phyloP scores from a whole-genome alignment of 2,113 vertebrate genomes.

The Oostethus manadensis region DNA sequence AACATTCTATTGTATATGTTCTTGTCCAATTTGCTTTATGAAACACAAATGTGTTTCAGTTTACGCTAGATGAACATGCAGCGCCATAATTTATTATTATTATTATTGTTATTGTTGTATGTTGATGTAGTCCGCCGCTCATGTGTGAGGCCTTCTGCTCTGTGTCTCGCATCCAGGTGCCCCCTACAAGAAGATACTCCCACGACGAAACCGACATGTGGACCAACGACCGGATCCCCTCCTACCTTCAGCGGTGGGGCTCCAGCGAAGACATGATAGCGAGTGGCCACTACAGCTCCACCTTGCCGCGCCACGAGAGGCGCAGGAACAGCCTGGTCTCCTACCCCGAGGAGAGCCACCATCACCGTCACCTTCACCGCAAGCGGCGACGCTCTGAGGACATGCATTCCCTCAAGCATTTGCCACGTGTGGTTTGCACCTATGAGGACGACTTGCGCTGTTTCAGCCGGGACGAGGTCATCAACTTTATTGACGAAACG shows the following conservation, averaged over 20 bases:
- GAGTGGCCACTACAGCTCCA: constrained; percentile 75
- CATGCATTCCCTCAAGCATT: constrained; percentile 72
- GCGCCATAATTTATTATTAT: neutral
- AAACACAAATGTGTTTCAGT: no score
- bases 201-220: constrained; percentile 90
- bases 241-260: constrained; percentile 83
- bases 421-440: constrained; percentile 53
- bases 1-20: no score
- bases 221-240: constrained; percentile 78
- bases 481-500: constrained; percentile 79
- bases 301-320: constrained; percentile 71
- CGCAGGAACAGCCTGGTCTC: constrained; percentile 75
- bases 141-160: constrained; percentile 9
- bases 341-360: constrained; percentile 75
- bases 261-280: constrained; percentile 81
- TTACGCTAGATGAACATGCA: no score
- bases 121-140: neutral
- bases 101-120: constrained; percentile 7
- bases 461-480: constrained; percentile 80
- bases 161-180: constrained; percentile 77
- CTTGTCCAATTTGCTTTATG: no score
- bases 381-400: constrained; percentile 81
- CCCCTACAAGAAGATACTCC: constrained; percentile 87
- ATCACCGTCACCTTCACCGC: constrained; percentile 61
- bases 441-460: constrained; percentile 68